Conservation (phyloP, 2,797 vertebrate genomes). For the Antennarius maculatus region DNA sequence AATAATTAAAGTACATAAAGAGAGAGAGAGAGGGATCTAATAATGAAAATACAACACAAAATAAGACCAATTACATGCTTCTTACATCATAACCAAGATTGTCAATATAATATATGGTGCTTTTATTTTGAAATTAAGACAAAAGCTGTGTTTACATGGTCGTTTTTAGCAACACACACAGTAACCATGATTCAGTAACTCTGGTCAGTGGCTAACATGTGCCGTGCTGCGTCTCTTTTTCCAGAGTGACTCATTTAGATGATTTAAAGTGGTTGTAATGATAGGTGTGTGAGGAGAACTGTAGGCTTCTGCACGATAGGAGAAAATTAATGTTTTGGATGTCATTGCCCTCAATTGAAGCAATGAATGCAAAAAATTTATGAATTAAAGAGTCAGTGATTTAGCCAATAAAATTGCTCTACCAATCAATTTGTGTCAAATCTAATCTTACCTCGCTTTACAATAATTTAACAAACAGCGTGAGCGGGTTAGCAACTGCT, state of each 20-base stretch:
- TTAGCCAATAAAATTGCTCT: too few species aligned
- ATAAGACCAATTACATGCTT: background rate
- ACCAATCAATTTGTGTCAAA: background rate
- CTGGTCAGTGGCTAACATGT: constrained; percentile 27
- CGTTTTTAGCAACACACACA: constrained; percentile 23
- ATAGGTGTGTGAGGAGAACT: background rate
- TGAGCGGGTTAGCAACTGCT: constrained; percentile 41
- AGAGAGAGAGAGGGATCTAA: background rate
- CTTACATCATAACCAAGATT: background rate
- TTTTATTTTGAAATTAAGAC: background rate
- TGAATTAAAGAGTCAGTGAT: background rate
- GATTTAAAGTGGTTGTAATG: constrained; percentile 8
- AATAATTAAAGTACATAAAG: background rate
- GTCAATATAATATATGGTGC: background rate
- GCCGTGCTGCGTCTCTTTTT: constrained; percentile 33
- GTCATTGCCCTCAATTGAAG: background rate
- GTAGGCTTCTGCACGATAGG: background rate
- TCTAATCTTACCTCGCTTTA: background rate
- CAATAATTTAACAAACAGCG: accelerated
- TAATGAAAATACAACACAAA: background rate
- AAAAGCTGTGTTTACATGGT: constrained; percentile 24
- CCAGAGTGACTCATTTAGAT: constrained; percentile 66
- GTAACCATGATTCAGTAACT: constrained; percentile 59
- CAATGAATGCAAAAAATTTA: background rate
- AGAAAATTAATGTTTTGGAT: background rate